A percentile compares a stretch with the other conserved stretches of the same genome.
Conservation (phyloP, 2,113 vertebrate genomes). For the Leptobrachium leishanense region DNA sequence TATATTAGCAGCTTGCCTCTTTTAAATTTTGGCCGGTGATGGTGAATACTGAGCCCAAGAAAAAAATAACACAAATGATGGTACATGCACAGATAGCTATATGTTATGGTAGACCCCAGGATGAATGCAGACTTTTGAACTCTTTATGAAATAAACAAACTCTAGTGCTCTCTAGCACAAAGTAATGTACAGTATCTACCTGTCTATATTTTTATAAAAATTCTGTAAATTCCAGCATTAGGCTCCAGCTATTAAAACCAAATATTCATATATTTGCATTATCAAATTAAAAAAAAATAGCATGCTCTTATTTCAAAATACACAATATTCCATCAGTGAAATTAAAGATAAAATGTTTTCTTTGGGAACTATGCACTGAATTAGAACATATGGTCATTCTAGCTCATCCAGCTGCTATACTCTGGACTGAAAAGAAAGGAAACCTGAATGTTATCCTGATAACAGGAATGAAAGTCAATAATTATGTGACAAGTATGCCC, state of each 20-base stretch:
- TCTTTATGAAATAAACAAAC: too few relatives aligned
- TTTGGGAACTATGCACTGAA: not conserved
- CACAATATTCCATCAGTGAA: not conserved
- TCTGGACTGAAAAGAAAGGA: conserved; percentile 14
- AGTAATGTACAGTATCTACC: too few relatives aligned
- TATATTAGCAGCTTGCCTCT: too few relatives aligned
- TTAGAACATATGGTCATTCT: conserved; percentile 13
- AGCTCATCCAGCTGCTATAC: conserved; percentile 2
- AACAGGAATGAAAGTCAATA: conserved; percentile 26
- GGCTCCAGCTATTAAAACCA: not conserved
- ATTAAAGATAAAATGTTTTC: not conserved
- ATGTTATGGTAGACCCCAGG: too few relatives aligned
- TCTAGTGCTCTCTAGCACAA: too few relatives aligned
- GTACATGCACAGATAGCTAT: too few relatives aligned
- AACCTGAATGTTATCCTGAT: conserved; percentile 7
- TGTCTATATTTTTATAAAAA: too few relatives aligned
- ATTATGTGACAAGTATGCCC: conserved; percentile 28
- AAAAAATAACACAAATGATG: too few relatives aligned
- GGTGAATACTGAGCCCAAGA: too few relatives aligned
- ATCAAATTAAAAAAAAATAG: not conserved
- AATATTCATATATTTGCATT: not conserved
- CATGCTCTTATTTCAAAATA: not conserved
- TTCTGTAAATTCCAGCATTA: too few relatives aligned
- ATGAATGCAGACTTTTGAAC: too few relatives aligned
- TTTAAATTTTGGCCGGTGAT: too few relatives aligned